Conservation (phyloP, 2,113 vertebrate genomes). For the Globicephala melas region DNA sequence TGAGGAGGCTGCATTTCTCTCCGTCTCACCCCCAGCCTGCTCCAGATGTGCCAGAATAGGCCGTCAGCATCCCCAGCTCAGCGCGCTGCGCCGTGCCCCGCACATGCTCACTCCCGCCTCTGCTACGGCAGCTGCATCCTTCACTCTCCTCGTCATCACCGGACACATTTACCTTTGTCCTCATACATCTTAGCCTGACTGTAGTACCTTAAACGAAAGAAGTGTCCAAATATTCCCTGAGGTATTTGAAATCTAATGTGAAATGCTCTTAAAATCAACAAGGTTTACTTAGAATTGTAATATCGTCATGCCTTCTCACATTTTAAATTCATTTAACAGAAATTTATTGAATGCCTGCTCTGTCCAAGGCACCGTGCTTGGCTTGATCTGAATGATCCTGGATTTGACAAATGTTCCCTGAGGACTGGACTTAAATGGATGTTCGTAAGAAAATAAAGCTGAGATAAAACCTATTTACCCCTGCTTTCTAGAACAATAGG, state of each 20-base stretch:
- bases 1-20: neutral
- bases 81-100: accelerated
- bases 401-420: neutral
- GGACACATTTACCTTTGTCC: neutral
- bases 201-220: neutral
- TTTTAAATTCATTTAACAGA: neutral
- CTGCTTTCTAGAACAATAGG: neutral
- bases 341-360: neutral
- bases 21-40: neutral
- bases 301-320: neutral
- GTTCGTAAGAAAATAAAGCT: constrained; percentile 45
- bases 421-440: neutral
- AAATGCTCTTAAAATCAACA: neutral
- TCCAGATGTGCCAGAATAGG: accelerated
- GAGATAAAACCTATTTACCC: neutral
- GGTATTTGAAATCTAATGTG: neutral
- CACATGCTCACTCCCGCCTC: accelerated
- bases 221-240: neutral
- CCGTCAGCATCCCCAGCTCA: neutral
- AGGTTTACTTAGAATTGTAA: neutral
- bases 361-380: neutral
- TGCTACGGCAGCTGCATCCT: neutral
- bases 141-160: neutral
- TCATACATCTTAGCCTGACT: neutral
- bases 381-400: neutral